These are phyloP conservation scores for Druceiella hillmani DNA, from an alignment of 2,888 invertebrate species.

Conservation along the genomic window DNA sequence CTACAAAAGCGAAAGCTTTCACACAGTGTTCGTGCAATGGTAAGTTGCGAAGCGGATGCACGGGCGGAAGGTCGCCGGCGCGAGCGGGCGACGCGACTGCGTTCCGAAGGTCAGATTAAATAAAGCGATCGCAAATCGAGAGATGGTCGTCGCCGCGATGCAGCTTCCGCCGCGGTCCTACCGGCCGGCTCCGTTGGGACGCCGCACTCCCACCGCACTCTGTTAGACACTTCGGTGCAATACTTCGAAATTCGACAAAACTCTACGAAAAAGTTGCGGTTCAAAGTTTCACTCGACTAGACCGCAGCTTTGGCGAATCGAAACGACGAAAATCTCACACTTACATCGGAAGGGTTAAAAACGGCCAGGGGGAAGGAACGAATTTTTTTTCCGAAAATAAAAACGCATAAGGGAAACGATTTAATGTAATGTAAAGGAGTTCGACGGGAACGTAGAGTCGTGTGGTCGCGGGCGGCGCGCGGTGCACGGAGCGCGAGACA, in stretches of 20 bases:
- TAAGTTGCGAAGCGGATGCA: conserved; percentile 28
- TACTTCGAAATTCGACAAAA: no score
- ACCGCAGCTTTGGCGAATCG: no score
- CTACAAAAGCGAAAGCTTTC: conserved; percentile 37
- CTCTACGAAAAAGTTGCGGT: no score
- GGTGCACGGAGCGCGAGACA: conserved; percentile 53
- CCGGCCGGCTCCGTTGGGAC: conserved; percentile 1
- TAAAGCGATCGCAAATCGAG: conserved; percentile 12
- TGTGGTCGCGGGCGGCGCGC: conserved; percentile 50
- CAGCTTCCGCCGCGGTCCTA: not conserved
- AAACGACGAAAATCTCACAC: no score
- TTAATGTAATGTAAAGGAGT: conserved; percentile 46
- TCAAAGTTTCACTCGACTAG: no score
- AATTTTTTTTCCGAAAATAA: conserved; percentile 44
- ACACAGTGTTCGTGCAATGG: no score
- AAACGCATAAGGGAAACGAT: conserved; percentile 47
- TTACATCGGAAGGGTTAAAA: conserved; percentile 52
- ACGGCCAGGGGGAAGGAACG: conserved; percentile 48
- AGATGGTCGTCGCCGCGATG: not conserved
- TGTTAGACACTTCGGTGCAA: no score
- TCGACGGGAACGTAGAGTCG: conserved; percentile 53
- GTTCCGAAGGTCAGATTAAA: conserved; percentile 24
- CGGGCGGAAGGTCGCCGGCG: conserved; percentile 17
- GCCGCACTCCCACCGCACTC: no score
- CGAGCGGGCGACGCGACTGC: no score